Base-by-base conservation (phyloP, 2,888 invertebrate species). In the Aradus depressus region DNA sequence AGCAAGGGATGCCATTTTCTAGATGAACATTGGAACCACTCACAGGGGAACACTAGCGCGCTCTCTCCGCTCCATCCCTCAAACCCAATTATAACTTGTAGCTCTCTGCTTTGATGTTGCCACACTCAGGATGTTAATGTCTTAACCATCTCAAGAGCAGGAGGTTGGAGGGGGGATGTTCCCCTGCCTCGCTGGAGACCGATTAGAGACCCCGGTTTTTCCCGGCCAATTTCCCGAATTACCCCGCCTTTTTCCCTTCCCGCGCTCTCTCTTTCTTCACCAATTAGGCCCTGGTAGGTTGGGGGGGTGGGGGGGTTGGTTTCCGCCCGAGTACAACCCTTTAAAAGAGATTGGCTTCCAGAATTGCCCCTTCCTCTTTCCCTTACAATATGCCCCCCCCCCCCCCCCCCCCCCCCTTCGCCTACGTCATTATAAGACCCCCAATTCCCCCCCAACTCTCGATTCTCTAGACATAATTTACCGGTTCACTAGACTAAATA, bases 251-350 rank as follows among this genome's bases (percentile, higher is more conserved):
- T 47, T 51, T 45, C 48, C 47, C 34, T 43, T 37, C 23, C 25
- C 42, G 6, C 47, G n/a, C n/a, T n/a, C n/a, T n/a, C n/a, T n/a
- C n/a, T n/a, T n/a, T n/a, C n/a, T n/a, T n/a, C n/a, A n/a, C 38
- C 51, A 43, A 47, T 47, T 47, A 47, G 47, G n/a, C n/a, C n/a
- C n/a, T n/a, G n/a, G n/a, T n/a, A n/a, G n/a, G n/a, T n/a, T n/a
- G n/a, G 47, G 35, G 43, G 25, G 31, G 19, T 8, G 32, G n/a
- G 6, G 38, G 37, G 41, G 45, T 48, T 43, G 54, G 51, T 54
- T 54, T 54, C 54, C 54, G 54, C 54, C 45, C 54, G 54, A 41
- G 37, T 54, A 47, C 49, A 54, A 54, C 54, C 54, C 54, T 54
- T 54, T 54, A 51, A 52, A 34, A 44, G 35, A 54, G 54, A 54